Base-by-base conservation (phyloP, 2,888 invertebrate genomes). In the Mylabris sibirica region DNA sequence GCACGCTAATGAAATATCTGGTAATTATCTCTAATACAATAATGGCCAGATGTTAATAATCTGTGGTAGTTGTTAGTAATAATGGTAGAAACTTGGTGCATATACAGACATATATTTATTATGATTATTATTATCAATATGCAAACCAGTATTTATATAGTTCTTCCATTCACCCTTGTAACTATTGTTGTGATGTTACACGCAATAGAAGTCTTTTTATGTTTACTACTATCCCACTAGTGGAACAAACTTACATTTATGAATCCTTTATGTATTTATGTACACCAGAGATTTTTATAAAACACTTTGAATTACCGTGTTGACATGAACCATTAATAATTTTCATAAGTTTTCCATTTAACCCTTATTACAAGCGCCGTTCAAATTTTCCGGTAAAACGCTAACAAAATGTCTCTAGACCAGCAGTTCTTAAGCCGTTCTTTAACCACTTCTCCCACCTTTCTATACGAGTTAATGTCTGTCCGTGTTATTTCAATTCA, bases 1-100 rank as follows among this genome's bases (percentile, higher is more conserved):
- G 79, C 81, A 81, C 78, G 75, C 78, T 80, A 83, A 83, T 82
- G 82, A 83, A 83, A 82, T 82, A 81, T 81, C 82, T 74, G 77
- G 79, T 82, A 83, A 83, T 82, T 83, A 82, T 79, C 76, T 76
- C 77, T 82, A 81, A 82, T 81, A 80, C 79, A 80, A 80, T 82
- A 81, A 81, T 81, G 81, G 79, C 81, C 81, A 80, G 81, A 82
- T 82, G 81, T 79, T 80, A 80, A 81, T 81, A 80, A 79, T 78
- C 77, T 69, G 74, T 69, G 68, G 44, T 44, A 11, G 44, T n/a
- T n/a, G n/a, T n/a, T n/a, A n/a, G n/a, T n/a, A n/a, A n/a, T 8
- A 44, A n/a, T 44, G 17, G 44, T 44, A n/a, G 12, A 5, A 12
- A 44, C 44, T 44, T 17, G n/a, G 8, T 41, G 5, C 41, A 41